Evolutionary conservation across 2,113 vertebrate species (phyloP), one percentile per base, ranked within the genome.

Genomic region (Aegotheles bennettii): DNA sequence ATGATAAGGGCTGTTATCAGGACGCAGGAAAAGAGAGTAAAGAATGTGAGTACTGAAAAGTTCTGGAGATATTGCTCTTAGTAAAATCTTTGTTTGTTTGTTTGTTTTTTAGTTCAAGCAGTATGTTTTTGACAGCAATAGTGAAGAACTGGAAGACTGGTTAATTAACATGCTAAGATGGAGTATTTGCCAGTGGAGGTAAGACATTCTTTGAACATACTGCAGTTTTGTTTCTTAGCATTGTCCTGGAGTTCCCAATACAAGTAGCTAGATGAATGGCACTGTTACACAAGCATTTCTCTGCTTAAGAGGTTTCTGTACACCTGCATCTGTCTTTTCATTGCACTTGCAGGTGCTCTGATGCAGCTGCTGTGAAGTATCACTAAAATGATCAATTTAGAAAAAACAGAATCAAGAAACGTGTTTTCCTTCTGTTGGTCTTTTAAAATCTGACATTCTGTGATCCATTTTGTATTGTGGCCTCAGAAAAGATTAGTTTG

Each of bases 181-280:
- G 97, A 98, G 83, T 90, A 91, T 96, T 96, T 97, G 95, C 95
- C 90, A 93, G 84, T 96, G 93, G 88, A 98, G 98, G 98, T 98
- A 98, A 98, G 98, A 79, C 15, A 20, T 75, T 91, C 71, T 95
- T 48, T 90, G 85, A 86, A 57, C 3, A 1, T 53, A 28, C 19
- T 81, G 10, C 3, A 1, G 3, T 53, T 89, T 77, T 12, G 0
- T 92, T 89, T 84, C 60, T 64, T 54, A 57, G 31, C 21, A 10
- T 70, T 87, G 33, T 82, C 63, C 64, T 89, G 63, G 16, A 54
- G 16, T 40, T 87, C 53, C 33, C 40, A n/a, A 2, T 65, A 16
- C 16, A 81, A 77, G 51, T 63, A 67, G 50, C 38, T 64, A 29
- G 61, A 57, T 89, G 73, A 71, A 90, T 76, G 21, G 10, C 54